Conservation (phyloP, 2,113 vertebrate species). For the Marcusenius ussheri region DNA sequence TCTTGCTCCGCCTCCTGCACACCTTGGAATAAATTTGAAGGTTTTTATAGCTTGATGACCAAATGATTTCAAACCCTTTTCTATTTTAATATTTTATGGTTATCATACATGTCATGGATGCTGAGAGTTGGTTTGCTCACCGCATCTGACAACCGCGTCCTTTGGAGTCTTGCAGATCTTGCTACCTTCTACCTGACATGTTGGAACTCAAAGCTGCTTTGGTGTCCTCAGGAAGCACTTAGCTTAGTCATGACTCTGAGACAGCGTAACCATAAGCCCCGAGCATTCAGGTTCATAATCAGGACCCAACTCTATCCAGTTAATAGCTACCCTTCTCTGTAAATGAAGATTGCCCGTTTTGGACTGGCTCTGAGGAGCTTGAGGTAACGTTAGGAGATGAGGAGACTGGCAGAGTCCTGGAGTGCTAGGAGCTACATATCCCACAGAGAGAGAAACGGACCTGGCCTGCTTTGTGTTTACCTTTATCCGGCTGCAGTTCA, state of each 20-base stretch:
- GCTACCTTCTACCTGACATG: not conserved
- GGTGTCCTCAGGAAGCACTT: slow-evolving; percentile 11
- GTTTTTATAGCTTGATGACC: slow-evolving; percentile 14
- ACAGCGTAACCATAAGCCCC: not conserved
- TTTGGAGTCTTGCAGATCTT: not conserved
- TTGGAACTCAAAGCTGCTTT: not conserved
- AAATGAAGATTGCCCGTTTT: not conserved
- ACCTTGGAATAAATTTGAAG: not conserved
- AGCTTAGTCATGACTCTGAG: not conserved
- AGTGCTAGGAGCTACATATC: not conserved
- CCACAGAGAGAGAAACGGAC: not conserved
- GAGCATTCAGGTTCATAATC: not conserved
- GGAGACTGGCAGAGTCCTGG: not conserved
- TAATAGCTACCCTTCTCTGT: not conserved
- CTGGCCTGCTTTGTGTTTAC: not conserved
- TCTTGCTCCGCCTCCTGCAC: not conserved
- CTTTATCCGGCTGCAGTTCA: not conserved
- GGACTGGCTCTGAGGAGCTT: not conserved
- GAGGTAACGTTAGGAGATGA: not conserved
- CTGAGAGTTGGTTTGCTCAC: not conserved
- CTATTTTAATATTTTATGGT: slow-evolving; percentile 7
- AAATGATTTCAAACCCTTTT: slow-evolving; percentile 15
- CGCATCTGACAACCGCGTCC: not conserved
- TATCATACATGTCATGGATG: not conserved
- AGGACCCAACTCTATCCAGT: not conserved